Evolutionary conservation across 2,113 vertebrate genomes (phyloP).

Genomic region (Halichoeres trimaculatus): DNA sequence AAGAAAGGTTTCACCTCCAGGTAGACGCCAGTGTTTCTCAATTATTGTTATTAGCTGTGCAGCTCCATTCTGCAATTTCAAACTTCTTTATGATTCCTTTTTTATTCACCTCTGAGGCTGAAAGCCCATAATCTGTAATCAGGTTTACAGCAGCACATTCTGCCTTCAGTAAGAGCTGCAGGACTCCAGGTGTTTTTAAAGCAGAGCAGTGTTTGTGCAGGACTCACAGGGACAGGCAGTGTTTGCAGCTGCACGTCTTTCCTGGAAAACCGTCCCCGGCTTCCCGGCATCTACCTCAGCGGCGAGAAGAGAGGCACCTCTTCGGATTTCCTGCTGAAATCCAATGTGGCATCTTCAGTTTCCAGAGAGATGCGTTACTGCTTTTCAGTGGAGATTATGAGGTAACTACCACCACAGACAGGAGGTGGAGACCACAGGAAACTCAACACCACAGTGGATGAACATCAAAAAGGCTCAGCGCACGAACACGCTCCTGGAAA

Average conservation of each 20-base stretch:
- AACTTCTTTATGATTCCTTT: constrained; percentile 18
- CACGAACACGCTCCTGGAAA: constrained; percentile 4
- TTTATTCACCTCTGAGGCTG: constrained; percentile 11
- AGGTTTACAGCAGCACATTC: constrained; percentile 38
- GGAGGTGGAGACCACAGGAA: constrained; percentile 74
- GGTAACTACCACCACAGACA: constrained; percentile 72
- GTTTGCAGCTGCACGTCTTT: constrained; percentile 75
- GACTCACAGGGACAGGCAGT: constrained; percentile 70
- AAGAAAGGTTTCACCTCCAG: constrained; percentile 50
- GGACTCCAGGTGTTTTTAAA: constrained; percentile 65
- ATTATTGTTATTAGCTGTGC: constrained; percentile 59
- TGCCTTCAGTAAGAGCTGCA: constrained; percentile 38
- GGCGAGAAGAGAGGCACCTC: constrained; percentile 66
- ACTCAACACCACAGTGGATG: constrained; percentile 54
- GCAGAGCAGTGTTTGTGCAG: constrained; percentile 66
- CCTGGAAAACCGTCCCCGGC: constrained; percentile 76
- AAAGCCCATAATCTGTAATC: constrained; percentile 44
- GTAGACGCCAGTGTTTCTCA: constrained; percentile 43
- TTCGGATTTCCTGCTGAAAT: constrained; percentile 82
- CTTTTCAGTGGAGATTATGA: constrained; percentile 73
- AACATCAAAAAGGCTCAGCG: constrained; percentile 37
- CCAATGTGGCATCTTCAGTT: constrained; percentile 83
- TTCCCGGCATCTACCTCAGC: constrained; percentile 80
- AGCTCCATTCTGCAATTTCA: constrained; percentile 16
- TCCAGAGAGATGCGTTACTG: constrained; percentile 71